phyloP scores from a whole-genome alignment of 2,797 vertebrate genomes.

The Anisognathus igniventris region DNA sequence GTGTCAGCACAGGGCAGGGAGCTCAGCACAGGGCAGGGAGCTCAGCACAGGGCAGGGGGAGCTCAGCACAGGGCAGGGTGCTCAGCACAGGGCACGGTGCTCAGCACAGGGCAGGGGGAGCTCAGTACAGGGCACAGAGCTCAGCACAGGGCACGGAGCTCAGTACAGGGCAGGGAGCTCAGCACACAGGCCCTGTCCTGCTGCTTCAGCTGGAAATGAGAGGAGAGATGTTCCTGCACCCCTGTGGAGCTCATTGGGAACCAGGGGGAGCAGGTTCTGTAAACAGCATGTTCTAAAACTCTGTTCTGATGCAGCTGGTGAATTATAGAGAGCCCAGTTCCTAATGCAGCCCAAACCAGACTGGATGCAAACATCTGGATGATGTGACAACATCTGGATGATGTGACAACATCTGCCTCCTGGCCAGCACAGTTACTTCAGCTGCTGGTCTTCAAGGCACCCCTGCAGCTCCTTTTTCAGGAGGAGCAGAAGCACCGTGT shows the following conservation, averaged over 20 bases:
- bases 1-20: not conserved
- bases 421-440: not conserved
- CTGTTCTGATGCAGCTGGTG: not conserved
- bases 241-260: not conserved
- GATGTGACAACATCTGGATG: not conserved
- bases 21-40: not conserved
- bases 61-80: too few species aligned
- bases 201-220: too few species aligned
- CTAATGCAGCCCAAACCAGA: conserved; percentile 1
- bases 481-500: not conserved
- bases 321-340: not conserved
- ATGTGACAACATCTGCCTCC: not conserved
- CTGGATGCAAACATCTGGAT: not conserved
- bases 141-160: not conserved
- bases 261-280: not conserved
- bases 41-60: too few species aligned
- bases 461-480: not conserved
- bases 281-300: not conserved
- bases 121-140: not conserved
- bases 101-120: too few species aligned
- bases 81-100: too few species aligned
- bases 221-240: not conserved
- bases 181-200: too few species aligned
- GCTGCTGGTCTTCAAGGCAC: not conserved
- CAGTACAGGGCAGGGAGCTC: not conserved